Conservation (phyloP, 2,888 invertebrate species). For the Ischnus inquisitorius region DNA sequence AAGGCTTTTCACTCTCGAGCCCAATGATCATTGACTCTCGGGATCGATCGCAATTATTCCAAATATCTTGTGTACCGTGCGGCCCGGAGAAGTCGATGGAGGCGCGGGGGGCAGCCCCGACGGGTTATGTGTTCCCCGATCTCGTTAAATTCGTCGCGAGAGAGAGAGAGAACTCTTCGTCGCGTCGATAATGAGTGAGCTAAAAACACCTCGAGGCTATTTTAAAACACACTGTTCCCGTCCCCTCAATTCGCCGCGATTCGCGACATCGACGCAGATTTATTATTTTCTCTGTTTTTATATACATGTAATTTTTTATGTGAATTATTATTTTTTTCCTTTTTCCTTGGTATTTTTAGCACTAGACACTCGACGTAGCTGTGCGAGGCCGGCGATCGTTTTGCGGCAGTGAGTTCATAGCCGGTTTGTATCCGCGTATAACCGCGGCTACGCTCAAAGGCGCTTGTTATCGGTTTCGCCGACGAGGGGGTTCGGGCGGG, state of each 20-base stretch:
- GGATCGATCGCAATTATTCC: neutral
- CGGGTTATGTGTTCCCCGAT: neutral
- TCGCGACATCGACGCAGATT: neutral
- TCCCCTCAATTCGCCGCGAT: neutral
- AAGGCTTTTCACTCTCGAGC: conserved; percentile 6
- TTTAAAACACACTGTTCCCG: neutral
- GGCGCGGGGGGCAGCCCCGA: neutral
- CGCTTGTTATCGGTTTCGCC: neutral
- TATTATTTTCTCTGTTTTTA: neutral
- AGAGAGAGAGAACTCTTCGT: conserved; percentile 3
- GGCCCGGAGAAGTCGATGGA: neutral
- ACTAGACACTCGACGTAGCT: conserved; percentile 1
- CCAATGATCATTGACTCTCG: conserved; percentile 39
- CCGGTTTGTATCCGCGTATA: conserved; percentile 53
- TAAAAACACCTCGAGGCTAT: neutral
- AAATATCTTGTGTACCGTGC: neutral
- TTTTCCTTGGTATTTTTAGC: neutral
- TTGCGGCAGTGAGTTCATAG: conserved; percentile 65
- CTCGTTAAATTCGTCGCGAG: conserved; percentile 5
- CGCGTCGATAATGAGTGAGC: conserved; percentile 6
- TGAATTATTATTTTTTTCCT: conserved; percentile 9
- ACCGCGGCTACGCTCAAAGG: neutral
- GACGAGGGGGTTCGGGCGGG: conserved; percentile 12
- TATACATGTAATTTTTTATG: neutral
- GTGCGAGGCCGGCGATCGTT: conserved; percentile 57